These are phyloP conservation scores for Dusona sp. DNA, from an alignment of 2,888 invertebrate species.

Conservation along the genomic window DNA sequence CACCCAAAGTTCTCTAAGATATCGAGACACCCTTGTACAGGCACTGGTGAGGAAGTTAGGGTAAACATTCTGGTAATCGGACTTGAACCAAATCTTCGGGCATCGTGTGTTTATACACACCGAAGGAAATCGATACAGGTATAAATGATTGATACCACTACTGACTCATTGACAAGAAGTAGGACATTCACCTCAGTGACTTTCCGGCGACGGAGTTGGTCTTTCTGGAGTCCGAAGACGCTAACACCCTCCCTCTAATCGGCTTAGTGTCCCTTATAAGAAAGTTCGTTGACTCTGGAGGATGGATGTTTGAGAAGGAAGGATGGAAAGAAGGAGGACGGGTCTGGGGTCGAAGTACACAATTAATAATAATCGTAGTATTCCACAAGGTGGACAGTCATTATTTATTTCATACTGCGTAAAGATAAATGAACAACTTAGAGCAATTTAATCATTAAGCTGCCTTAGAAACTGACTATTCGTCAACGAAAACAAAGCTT, in stretches of 20 bases:
- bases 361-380: neutral
- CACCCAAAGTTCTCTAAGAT: neutral
- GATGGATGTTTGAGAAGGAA: neutral
- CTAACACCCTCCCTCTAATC: neutral
- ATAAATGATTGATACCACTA: neutral
- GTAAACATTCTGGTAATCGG: neutral
- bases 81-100: neutral
- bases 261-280: neutral
- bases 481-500: neutral
- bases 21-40: conserved; percentile 5
- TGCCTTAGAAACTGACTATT: neutral
- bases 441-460: neutral
- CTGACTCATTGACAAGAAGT: neutral
- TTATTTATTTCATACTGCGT: neutral
- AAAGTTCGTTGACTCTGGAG: neutral
- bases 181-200: neutral
- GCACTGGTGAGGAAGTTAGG: neutral
- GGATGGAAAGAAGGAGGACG: neutral
- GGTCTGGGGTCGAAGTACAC: neutral
- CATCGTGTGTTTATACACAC: neutral
- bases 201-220: neutral
- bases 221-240: neutral
- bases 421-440: neutral
- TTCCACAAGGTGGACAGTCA: neutral
- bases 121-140: neutral